Percentiles rank a stretch among this genome's conserved stretches.
phyloP scores from a whole-genome alignment of 2,888 invertebrate genomes.

The Tiliacea citrago region DNA sequence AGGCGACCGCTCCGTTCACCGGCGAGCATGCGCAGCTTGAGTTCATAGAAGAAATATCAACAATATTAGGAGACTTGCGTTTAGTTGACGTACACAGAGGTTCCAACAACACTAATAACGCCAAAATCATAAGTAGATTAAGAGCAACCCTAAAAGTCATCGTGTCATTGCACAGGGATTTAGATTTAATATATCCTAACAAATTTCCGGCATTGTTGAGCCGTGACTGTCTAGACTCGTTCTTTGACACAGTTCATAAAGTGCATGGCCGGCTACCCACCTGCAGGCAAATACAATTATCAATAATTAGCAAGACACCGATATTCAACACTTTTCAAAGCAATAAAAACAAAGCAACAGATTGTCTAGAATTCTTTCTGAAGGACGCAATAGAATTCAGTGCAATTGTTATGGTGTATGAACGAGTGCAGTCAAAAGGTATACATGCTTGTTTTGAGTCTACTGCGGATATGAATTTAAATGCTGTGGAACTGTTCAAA shows the following conservation, averaged over 20 bases:
- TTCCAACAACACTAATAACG: slow-evolving; percentile 3
- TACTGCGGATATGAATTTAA: slow-evolving; percentile 13
- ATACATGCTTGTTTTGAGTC: not conserved
- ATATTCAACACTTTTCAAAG: slow-evolving; percentile 50
- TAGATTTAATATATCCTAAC: slow-evolving; percentile 16
- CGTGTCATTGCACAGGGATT: slow-evolving; percentile 34
- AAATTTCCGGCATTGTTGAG: slow-evolving; percentile 35
- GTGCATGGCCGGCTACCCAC: slow-evolving; percentile 39
- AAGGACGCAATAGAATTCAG: slow-evolving; percentile 22
- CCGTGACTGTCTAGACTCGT: slow-evolving; percentile 49
- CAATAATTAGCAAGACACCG: slow-evolving; percentile 33
- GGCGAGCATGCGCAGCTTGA: slow-evolving; percentile 36
- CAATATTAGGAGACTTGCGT: slow-evolving; percentile 35
- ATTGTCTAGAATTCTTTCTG: slow-evolving; percentile 41
- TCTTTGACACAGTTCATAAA: slow-evolving; percentile 38
- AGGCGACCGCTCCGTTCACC: not conserved
- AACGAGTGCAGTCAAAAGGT: not conserved
- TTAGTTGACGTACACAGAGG: slow-evolving; percentile 14
- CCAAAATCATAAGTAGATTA: slow-evolving; percentile 27
- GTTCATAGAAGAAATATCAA: slow-evolving; percentile 33
- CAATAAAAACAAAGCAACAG: slow-evolving; percentile 17
- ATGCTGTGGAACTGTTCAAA: slow-evolving; percentile 5
- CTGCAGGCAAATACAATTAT: slow-evolving; percentile 19
- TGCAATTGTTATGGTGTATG: slow-evolving; percentile 34
- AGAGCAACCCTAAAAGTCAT: slow-evolving; percentile 46